A percentile compares a stretch with the other conserved stretches of the same genome.
Conservation (phyloP, 2,888 invertebrate species). For the Callimorpha dominula region DNA sequence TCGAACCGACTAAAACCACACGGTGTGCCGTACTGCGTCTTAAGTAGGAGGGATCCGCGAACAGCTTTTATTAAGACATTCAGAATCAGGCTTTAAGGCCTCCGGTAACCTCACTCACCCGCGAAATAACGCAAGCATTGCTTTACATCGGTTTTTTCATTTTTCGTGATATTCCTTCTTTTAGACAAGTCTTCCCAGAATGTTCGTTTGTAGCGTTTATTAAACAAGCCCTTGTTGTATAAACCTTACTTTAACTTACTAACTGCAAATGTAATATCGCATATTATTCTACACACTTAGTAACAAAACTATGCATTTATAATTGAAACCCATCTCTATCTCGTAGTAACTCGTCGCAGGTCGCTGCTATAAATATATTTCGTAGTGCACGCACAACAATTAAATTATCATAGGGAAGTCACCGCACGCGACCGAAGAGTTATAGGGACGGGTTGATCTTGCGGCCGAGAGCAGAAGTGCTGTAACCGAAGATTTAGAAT, state of each 20-base stretch:
- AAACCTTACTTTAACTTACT: neutral
- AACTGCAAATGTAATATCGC: neutral
- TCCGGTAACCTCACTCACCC: too few relatives aligned
- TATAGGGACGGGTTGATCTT: constrained; percentile 67
- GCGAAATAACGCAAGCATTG: too few relatives aligned
- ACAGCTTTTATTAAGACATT: too few relatives aligned
- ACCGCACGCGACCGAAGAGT: constrained; percentile 80
- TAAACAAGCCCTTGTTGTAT: neutral
- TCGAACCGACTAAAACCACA: too few relatives aligned
- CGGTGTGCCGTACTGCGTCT: too few relatives aligned
- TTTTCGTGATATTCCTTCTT: too few relatives aligned
- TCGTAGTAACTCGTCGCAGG: constrained; percentile 39
- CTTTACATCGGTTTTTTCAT: too few relatives aligned
- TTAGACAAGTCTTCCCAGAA: too few relatives aligned
- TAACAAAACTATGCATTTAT: constrained; percentile 11
- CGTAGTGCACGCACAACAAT: constrained; percentile 81
- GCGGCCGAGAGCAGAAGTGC: constrained; percentile 30
- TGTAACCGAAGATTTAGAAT: constrained; percentile 39
- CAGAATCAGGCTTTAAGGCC: too few relatives aligned
- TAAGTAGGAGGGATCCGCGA: too few relatives aligned
- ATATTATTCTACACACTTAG: neutral
- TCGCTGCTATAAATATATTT: constrained; percentile 68
- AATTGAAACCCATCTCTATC: constrained; percentile 47
- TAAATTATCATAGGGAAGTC: constrained; percentile 85
- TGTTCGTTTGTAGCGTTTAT: too few relatives aligned